These are phyloP conservation scores for Oncorhynchus kisutch DNA, from an alignment of 2,113 vertebrate genomes.

Conservation along the genomic window DNA sequence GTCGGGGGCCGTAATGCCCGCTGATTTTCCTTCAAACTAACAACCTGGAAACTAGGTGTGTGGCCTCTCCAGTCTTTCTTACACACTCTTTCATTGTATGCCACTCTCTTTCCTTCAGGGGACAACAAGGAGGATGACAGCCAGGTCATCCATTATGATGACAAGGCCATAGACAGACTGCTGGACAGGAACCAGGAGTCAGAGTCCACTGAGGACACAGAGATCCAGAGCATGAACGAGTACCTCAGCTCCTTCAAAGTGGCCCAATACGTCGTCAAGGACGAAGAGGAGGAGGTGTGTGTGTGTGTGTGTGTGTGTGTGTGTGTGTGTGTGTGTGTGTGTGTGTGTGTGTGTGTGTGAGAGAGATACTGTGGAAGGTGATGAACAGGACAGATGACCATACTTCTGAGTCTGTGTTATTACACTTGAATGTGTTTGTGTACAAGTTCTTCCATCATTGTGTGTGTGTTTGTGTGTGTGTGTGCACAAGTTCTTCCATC, in stretches of 20 bases:
- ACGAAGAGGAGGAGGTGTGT: conserved; percentile 94
- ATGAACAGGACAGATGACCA: too few species aligned
- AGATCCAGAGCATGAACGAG: conserved; percentile 98
- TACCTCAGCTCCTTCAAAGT: conserved; percentile 99
- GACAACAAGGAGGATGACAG: conserved; percentile 96
- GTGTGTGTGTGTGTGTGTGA: neutral
- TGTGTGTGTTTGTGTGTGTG: neutral
- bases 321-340: neutral
- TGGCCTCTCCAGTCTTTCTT: neutral
- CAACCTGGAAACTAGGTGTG: neutral
- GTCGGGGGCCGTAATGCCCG: too few species aligned
- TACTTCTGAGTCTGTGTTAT: neutral
- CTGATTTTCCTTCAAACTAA: too few species aligned
- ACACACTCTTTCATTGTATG: neutral
- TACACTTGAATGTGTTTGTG: neutral
- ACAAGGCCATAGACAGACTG: conserved; percentile 90
- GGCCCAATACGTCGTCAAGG: conserved; percentile 96
- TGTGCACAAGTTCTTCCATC: neutral
- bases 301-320: neutral
- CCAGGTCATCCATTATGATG: conserved; percentile 97
- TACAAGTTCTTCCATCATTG: too few species aligned
- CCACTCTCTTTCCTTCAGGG: conserved; percentile 57
- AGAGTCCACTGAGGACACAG: conserved; percentile 92
- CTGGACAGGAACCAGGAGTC: conserved; percentile 93
- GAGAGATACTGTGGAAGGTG: neutral